A percentile compares a stretch with the other conserved stretches of the same genome.
phyloP scores from a whole-genome alignment of 2,888 invertebrate genomes.

The Caenorhabditis sulstoni region DNA sequence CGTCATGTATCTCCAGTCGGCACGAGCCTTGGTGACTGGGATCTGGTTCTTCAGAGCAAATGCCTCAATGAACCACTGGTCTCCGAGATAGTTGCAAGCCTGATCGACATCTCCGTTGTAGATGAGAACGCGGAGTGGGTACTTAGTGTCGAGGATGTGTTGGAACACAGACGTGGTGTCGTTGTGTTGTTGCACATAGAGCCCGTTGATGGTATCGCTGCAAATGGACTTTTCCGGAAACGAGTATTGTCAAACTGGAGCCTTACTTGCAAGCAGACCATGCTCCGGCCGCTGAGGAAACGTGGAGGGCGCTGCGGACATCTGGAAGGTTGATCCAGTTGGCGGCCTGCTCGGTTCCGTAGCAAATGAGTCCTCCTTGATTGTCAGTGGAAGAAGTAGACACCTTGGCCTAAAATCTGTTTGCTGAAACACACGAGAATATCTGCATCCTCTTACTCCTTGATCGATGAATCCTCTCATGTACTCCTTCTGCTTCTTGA shows the following conservation, averaged over 20 bases:
- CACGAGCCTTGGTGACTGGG: conserved; percentile 53
- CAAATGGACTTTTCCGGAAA: conserved; percentile 24
- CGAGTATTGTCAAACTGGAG: not conserved
- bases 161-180: conserved; percentile 75
- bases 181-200: conserved; percentile 74
- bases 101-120: conserved; percentile 76
- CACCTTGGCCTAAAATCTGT: conserved; percentile 48
- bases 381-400: conserved; percentile 63
- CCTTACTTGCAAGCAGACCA: conserved; percentile 65
- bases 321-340: conserved; percentile 59
- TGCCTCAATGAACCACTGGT: conserved; percentile 76
- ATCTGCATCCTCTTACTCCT: conserved; percentile 49
- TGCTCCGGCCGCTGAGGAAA: conserved; percentile 51
- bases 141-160: conserved; percentile 65
- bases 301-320: conserved; percentile 63
- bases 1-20: conserved; percentile 68
- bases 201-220: conserved; percentile 70
- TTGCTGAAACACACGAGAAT: not conserved
- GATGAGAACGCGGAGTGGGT: conserved; percentile 71
- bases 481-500: conserved; percentile 22
- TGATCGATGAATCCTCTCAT: conserved; percentile 63
- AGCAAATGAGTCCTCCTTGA: conserved; percentile 72
- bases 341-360: conserved; percentile 62
- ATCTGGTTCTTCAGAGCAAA: conserved; percentile 61
- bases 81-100: conserved; percentile 75